Evolutionary conservation across 2,888 invertebrate species (phyloP), one percentile per base, ranked within the genome.

Genomic region (Apamea sordens): DNA sequence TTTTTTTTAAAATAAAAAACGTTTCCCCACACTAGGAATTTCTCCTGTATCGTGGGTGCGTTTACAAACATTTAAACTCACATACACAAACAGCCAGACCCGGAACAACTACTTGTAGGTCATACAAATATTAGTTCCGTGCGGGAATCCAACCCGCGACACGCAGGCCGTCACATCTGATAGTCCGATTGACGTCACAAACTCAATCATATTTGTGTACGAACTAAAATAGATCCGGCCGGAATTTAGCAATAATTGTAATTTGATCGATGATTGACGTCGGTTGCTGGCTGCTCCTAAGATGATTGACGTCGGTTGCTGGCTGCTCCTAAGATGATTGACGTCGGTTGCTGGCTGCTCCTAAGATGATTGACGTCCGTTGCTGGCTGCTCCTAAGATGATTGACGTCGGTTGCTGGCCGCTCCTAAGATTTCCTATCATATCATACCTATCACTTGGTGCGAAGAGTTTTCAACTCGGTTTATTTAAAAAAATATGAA

Each of bases 161-260:
- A 32, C 32, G 2, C 32, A 32, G 32, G 32, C 32, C 32, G 32
- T 32, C 32, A 32, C 32, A 53, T 70, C 44, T 65, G 63, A 47
- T 61, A 70, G n/a, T 79, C 21, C 63, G 72, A 28, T 65, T 70
- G 83, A 83, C 73, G 73, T 79, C 79, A 82, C 28, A 13, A 70
- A 70, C 36, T 73, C 69, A 61, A 65, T 70, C 61, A 70, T 83
- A 73, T 64, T 70, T 69, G 32, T 73, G 32, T 59, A 18, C 24
- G 36, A 73, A 83, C 59, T 53, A 64, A 83, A 82, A 78, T 28
- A 78, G 69, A 59, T 64, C 13, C 4, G 47, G 28, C 36, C 63
- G 13, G n/a, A 53, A 64, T 64, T 72, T 63, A 47, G 15, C 15
- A 61, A 61, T 61, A 53, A 44, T 70, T 11, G 32, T 70, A 44